A percentile compares a stretch with the other conserved stretches of the same genome.
These are phyloP conservation scores for Opisthocomus hoazin DNA, from an alignment of 2,113 vertebrate species.

Conservation along the genomic window DNA sequence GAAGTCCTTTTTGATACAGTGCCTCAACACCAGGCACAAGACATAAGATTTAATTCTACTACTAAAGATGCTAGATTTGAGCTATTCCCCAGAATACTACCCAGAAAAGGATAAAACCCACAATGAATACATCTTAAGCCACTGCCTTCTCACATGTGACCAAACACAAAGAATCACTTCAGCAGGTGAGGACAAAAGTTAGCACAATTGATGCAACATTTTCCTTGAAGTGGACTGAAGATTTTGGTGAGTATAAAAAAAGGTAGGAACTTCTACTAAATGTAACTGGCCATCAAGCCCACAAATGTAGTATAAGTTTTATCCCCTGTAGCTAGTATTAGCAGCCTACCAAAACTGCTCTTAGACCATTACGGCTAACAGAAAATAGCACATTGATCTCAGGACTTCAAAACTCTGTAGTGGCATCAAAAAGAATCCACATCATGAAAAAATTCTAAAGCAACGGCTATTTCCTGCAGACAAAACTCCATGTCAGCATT, in stretches of 20 bases:
- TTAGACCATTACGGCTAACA: background rate
- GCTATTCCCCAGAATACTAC: background rate
- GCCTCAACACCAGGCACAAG: background rate
- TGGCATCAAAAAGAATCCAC: background rate
- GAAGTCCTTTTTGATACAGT: background rate
- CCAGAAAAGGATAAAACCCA: background rate
- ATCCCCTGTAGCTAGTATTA: background rate
- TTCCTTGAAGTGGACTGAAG: background rate
- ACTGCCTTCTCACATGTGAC: background rate
- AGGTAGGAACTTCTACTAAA: background rate
- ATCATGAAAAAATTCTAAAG: background rate
- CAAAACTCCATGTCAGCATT: background rate
- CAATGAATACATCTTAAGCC: background rate
- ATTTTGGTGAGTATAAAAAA: background rate
- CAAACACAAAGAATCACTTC: background rate
- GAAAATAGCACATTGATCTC: background rate
- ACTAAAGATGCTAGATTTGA: background rate
- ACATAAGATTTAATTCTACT: background rate
- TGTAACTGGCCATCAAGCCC: background rate
- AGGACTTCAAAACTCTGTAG: background rate
- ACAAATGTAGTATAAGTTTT: background rate
- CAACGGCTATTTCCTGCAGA: background rate
- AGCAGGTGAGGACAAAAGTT: background rate
- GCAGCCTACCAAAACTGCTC: background rate
- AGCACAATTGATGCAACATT: background rate